phyloP scores from a whole-genome alignment of 2,797 vertebrate species.

The Rhabdomys pumilio region DNA sequence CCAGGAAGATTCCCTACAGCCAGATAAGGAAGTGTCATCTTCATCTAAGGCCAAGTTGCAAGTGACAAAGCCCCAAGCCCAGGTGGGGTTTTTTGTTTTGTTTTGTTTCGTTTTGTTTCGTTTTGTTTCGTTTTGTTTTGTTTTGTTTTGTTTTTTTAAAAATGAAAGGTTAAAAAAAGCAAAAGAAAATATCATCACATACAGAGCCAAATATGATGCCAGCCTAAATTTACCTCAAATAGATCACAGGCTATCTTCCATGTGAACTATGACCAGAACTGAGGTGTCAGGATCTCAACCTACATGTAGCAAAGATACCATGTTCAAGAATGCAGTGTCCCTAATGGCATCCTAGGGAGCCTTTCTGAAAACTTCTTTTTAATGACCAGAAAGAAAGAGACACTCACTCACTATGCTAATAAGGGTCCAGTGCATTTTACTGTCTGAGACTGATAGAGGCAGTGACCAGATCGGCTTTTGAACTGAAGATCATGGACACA shows the following conservation, averaged over 20 bases:
- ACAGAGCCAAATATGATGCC: not conserved
- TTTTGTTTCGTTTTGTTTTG: too few species aligned
- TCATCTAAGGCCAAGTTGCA: not conserved
- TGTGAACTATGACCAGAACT: not conserved
- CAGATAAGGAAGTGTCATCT: not conserved
- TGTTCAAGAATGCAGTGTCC: not conserved
- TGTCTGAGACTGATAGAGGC: not conserved
- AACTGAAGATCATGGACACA: not conserved
- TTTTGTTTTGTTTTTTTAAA: not conserved
- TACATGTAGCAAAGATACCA: not conserved
- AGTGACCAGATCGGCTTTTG: not conserved
- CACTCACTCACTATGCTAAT: not conserved
- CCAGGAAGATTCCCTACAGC: not conserved
- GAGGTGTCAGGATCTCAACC: not conserved
- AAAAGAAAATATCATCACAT: not conserved
- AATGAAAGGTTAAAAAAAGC: not conserved
- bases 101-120: not conserved
- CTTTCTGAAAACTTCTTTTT: not conserved
- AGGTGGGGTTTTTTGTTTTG: not conserved
- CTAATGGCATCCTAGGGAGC: not conserved
- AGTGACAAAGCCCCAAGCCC: not conserved
- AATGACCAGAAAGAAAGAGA: not conserved
- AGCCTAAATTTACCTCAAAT: not conserved
- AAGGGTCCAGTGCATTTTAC: not conserved
- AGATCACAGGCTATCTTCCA: not conserved